These are phyloP conservation scores for Beris morrisii DNA, from an alignment of 2,888 invertebrate species.

Conservation along the genomic window DNA sequence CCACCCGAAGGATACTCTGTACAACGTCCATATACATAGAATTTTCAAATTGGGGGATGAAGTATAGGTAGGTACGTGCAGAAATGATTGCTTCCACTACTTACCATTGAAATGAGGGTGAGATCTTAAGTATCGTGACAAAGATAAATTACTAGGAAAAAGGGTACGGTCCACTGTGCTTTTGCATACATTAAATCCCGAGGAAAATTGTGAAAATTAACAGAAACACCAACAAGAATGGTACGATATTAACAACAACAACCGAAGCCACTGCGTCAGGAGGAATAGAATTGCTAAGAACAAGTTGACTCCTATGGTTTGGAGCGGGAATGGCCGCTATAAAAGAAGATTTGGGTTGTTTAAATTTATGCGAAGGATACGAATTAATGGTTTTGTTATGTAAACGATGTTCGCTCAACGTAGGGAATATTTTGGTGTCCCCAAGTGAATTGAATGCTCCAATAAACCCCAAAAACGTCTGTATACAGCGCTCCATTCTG, in stretches of 20 bases:
- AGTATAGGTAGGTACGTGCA: no score
- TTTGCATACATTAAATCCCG: constrained; percentile 16
- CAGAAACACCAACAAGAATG: neutral
- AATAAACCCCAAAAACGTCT: neutral
- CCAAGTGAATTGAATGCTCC: constrained; percentile 23
- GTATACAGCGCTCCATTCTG: no score
- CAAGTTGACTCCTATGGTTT: neutral
- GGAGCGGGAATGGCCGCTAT: neutral
- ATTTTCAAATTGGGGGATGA: neutral
- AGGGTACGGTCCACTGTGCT: constrained; percentile 1
- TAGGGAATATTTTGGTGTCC: constrained; percentile 2
- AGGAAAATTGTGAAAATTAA: constrained; percentile 2
- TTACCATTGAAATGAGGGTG: neutral
- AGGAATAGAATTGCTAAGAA: neutral
- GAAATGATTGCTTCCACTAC: no score
- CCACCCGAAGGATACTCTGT: neutral
- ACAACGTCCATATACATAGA: neutral
- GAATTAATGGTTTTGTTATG: constrained; percentile 39
- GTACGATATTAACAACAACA: constrained; percentile 1
- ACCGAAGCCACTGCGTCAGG: neutral
- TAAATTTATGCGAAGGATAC: constrained; percentile 38
- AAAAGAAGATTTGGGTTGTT: constrained; percentile 35
- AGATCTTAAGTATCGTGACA: constrained; percentile 23
- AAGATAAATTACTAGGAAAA: constrained; percentile 22
- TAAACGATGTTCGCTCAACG: constrained; percentile 33